Conservation (phyloP, 2,888 invertebrate genomes). For the Ecdyonurus torrentis region DNA sequence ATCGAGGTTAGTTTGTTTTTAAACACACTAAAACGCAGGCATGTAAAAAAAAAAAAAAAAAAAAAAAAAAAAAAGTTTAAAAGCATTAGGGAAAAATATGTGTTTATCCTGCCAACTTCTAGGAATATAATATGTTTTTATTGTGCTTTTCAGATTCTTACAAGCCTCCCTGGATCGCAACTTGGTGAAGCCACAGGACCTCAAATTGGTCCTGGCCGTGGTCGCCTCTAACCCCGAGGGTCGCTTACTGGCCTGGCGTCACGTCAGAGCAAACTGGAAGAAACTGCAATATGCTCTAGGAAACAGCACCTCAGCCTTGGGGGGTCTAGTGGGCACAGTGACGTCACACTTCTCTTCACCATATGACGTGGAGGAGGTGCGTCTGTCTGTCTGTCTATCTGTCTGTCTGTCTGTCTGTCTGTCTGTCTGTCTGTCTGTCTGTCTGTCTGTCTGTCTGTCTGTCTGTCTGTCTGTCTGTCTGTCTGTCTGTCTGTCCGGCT, state of each 20-base stretch:
- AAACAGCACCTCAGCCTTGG: constrained; percentile 43
- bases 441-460: too few species aligned
- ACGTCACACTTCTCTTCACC: constrained; percentile 51
- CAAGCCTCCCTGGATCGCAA: constrained; percentile 52
- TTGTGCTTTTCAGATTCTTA: constrained; percentile 49
- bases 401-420: too few species aligned
- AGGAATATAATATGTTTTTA: constrained; percentile 3
- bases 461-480: too few species aligned
- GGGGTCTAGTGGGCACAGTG: constrained; percentile 43
- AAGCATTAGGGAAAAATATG: too few species aligned
- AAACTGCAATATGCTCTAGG: constrained; percentile 43
- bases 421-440: too few species aligned
- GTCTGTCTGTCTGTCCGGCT: too few species aligned
- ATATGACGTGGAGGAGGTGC: constrained; percentile 55
- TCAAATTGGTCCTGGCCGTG: constrained; percentile 49
- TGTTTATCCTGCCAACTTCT: too few species aligned
- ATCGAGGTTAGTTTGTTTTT: too few species aligned
- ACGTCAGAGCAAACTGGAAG: constrained; percentile 52
- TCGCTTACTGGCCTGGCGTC: constrained; percentile 52
- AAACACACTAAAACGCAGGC: too few species aligned
- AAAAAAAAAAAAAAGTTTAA: too few species aligned
- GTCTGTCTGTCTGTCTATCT: too few species aligned
- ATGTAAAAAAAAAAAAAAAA: background rate
- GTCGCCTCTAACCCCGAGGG: constrained; percentile 51
- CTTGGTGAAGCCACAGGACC: constrained; percentile 49